Conservation (phyloP, 2,797 vertebrate species). For the Gastrophryne carolinensis region DNA sequence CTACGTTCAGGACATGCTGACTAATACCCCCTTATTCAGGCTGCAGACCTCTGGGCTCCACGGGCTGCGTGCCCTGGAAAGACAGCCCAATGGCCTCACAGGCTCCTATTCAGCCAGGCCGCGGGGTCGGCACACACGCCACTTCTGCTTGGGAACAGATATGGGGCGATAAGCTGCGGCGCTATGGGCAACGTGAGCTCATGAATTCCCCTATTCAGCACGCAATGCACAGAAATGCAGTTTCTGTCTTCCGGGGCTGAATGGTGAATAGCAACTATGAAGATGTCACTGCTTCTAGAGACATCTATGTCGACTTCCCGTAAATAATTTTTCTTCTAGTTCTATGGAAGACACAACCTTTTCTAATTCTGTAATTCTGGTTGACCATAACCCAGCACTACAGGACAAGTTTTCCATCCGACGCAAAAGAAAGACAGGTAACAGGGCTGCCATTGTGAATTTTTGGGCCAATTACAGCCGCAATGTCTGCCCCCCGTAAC, state of each 20-base stretch:
- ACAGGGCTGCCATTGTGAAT: no score
- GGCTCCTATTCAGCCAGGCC: slow-evolving; percentile 42
- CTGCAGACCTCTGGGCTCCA: slow-evolving; percentile 59
- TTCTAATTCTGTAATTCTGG: no score
- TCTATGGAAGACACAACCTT: no score
- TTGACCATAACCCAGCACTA: no score
- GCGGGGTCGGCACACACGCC: slow-evolving; percentile 40
- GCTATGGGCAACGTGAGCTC: neutral
- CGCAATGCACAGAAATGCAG: neutral
- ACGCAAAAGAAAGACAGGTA: no score
- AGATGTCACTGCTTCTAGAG: neutral
- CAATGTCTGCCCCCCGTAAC: no score
- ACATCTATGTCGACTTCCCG: neutral
- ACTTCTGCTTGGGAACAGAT: slow-evolving; percentile 20
- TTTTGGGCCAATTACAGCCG: no score
- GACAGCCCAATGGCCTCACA: slow-evolving; percentile 31
- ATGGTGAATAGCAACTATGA: neutral
- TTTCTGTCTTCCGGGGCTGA: neutral
- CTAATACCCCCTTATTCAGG: slow-evolving; percentile 54
- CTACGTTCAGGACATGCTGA: slow-evolving; percentile 61
- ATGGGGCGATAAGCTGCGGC: slow-evolving; percentile 8
- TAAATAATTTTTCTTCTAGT: no score
- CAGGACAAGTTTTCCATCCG: no score
- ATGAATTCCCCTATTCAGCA: neutral
- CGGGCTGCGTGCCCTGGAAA: slow-evolving; percentile 54